These are phyloP conservation scores for Buphagus erythrorhynchus DNA, from an alignment of 2,797 vertebrate species.

Conservation along the genomic window DNA sequence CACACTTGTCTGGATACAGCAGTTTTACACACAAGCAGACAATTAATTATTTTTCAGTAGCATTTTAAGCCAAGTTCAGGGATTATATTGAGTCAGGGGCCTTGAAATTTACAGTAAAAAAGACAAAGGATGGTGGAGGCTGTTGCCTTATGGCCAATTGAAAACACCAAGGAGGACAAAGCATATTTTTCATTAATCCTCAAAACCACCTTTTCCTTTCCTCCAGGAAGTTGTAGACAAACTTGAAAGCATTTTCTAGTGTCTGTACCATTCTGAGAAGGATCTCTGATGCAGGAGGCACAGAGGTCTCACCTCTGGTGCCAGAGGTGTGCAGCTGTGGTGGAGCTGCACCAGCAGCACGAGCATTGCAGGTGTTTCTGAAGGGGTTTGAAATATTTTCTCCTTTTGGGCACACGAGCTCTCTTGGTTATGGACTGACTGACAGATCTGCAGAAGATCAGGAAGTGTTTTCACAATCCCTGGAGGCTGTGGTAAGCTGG, in stretches of 20 bases:
- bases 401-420: neutral
- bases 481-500: neutral
- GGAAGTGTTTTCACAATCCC: neutral
- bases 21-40: neutral
- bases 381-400: neutral
- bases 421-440: neutral
- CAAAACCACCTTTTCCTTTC: neutral
- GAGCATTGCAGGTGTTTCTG: neutral
- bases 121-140: neutral
- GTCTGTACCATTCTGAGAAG: neutral
- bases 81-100: neutral
- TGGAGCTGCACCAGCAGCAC: neutral
- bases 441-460: neutral
- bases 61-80: neutral
- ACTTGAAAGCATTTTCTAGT: neutral
- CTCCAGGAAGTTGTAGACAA: neutral
- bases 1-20: neutral
- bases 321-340: neutral
- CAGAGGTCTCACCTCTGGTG: accelerated
- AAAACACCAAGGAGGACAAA: neutral
- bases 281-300: neutral
- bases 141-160: neutral
- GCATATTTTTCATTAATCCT: neutral
- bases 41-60: neutral
- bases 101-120: neutral